Percentiles rank a stretch among this genome's conserved stretches.
These are phyloP conservation scores for Symphodus melops DNA, from an alignment of 2,113 vertebrate species.

Conservation along the genomic window DNA sequence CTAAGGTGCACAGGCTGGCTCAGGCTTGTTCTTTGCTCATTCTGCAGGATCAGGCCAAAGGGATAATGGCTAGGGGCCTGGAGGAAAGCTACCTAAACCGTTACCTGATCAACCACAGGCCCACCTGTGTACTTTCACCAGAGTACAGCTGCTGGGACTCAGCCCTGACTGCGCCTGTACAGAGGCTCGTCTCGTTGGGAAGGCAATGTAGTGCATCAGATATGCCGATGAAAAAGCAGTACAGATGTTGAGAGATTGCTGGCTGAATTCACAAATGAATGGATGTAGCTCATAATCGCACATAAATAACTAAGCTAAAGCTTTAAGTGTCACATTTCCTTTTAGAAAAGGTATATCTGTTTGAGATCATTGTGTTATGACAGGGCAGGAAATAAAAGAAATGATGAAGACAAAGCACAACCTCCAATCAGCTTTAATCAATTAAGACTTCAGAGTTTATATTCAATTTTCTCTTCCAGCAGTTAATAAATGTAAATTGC, in stretches of 20 bases:
- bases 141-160: slow-evolving; percentile 85
- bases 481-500: slow-evolving; percentile 13
- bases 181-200: slow-evolving; percentile 76
- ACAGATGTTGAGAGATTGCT: slow-evolving; percentile 52
- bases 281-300: neutral
- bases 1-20: slow-evolving; percentile 74
- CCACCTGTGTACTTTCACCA: slow-evolving; percentile 81
- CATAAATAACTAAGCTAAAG: neutral
- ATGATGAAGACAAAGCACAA: neutral
- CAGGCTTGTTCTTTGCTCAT: slow-evolving; percentile 77
- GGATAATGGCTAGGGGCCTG: slow-evolving; percentile 66
- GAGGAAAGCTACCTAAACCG: slow-evolving; percentile 87
- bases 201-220: slow-evolving; percentile 60
- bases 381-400: neutral
- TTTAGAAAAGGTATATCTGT: neutral
- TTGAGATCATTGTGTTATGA: neutral
- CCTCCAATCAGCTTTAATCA: neutral
- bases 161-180: slow-evolving; percentile 50
- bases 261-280: neutral
- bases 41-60: slow-evolving; percentile 75
- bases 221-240: slow-evolving; percentile 33
- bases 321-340: neutral
- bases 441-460: neutral
- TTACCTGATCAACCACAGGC: slow-evolving; percentile 80
- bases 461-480: slow-evolving; percentile 17